phyloP scores from a whole-genome alignment of 2,888 invertebrate species.

The Callosobruchus maculatus region DNA sequence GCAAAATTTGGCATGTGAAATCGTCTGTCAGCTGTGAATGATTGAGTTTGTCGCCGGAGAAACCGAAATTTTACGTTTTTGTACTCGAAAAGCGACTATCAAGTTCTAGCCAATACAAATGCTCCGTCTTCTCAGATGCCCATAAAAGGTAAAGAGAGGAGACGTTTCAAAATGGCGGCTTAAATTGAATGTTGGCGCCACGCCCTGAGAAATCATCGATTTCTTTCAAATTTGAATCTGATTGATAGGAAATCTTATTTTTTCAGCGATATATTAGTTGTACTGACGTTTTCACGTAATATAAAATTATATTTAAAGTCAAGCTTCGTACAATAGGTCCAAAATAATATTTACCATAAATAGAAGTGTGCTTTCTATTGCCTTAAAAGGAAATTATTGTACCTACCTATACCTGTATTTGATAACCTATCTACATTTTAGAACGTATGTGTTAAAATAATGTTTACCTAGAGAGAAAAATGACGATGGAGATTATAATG shows the following conservation, averaged over 20 bases:
- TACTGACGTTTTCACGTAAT: neutral
- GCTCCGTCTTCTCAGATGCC: conserved; percentile 58
- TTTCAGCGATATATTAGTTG: neutral
- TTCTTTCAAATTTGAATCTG: conserved; percentile 8
- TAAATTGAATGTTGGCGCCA: conserved; percentile 45
- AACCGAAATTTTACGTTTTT: neutral
- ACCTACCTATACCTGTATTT: neutral
- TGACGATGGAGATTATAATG: no score
- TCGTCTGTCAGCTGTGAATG: neutral
- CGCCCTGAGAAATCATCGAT: conserved; percentile 34
- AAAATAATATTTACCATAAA: neutral
- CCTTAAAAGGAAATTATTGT: neutral
- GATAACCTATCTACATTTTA: neutral
- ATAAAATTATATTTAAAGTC: neutral
- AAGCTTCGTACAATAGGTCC: neutral
- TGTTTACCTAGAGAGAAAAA: no score
- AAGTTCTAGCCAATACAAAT: conserved; percentile 54
- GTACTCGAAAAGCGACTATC: conserved; percentile 27
- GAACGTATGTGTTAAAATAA: no score
- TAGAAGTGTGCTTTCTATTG: neutral
- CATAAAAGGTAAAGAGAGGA: conserved; percentile 60
- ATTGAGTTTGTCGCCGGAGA: neutral
- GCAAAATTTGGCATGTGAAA: neutral
- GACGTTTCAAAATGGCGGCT: conserved; percentile 45
- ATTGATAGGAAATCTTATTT: neutral